Evolutionary conservation across 92 coral and sea anemone genomes (phyloP), one percentile per base, ranked within the genome.

Genomic region (Muricea muricata): DNA sequence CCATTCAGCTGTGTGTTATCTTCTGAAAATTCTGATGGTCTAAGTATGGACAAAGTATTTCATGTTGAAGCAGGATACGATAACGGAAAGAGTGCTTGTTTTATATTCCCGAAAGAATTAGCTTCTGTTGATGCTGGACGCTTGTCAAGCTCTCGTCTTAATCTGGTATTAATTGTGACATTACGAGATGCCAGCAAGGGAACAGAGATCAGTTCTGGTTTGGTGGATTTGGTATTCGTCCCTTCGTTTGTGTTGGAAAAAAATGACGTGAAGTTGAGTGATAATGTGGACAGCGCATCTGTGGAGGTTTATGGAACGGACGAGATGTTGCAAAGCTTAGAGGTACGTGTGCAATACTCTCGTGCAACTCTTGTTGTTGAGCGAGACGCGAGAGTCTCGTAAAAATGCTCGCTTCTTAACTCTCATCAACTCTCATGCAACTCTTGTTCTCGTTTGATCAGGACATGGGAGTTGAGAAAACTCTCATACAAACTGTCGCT

Each of bases 171-270:
- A 39, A 73, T 77, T 8, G 99, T 93, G 1, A 89, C 71, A 75
- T 90, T 96, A 21, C 89, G 68, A 46, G 99, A 96, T 14, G 91
- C 93, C 78, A 82, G 91, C 32, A 94, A 93, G 65, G 95, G 92
- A 15, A 84, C 85, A 14, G 94, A 83, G 79, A 33, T 84, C 31
- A 76, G 93, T 12, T 93, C 99, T 1, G 93, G 87, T 25, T 73
- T 90, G 17, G 47, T 88, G 3, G 68, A 82, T 0, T 58, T 96
- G 73, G 91, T 91, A 14, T 96, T 91, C 82, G 81, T 93, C 18
- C 96, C 99, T 5, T 94, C 98, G 37, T 96, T 93, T 84, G 75
- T 88, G 56, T 63, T 93, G 35, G 91, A 93, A 40, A 67, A 84
- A 15, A 58, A 65, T 6, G 93, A 90, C 58, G 78, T 96, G 66